Evolutionary conservation across 1,140 invertebrate genomes (phyloP).

Genomic region (Brachionus koreanus): DNA sequence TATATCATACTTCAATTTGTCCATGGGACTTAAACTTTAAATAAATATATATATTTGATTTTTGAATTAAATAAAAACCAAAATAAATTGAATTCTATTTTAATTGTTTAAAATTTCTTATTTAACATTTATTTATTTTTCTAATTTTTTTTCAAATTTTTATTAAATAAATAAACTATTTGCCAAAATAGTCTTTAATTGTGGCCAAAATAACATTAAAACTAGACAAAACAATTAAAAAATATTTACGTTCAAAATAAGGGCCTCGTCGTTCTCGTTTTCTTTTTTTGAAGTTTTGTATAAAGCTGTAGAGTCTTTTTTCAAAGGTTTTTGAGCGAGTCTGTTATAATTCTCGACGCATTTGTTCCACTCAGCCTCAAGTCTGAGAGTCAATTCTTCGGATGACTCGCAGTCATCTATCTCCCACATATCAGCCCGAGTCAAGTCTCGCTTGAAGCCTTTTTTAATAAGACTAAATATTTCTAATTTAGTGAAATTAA

Average conservation of each 20-base stretch:
- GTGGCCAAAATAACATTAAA: background rate
- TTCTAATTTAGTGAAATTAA: background rate
- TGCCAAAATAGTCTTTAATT: background rate
- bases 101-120: no score
- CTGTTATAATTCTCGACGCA: background rate
- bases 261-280: slow-evolving; percentile 26
- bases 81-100: no score
- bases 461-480: slow-evolving; percentile 24
- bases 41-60: no score
- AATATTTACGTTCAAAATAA: slow-evolving; percentile 28
- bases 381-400: slow-evolving; percentile 16
- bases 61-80: no score
- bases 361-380: slow-evolving; percentile 39
- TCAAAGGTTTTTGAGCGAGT: background rate
- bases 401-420: slow-evolving; percentile 38
- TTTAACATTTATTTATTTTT: no score
- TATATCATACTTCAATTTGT: no score
- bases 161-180: no score
- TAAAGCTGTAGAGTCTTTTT: slow-evolving; percentile 20
- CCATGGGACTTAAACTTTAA: no score
- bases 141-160: no score
- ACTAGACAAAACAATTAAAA: background rate
- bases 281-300: slow-evolving; percentile 15
- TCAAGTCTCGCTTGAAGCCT: slow-evolving; percentile 19
- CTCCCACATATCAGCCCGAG: slow-evolving; percentile 42